Evolutionary conservation across 2,888 invertebrate genomes (phyloP), one percentile per base, ranked within the genome.

Genomic region (Euclidia mi): DNA sequence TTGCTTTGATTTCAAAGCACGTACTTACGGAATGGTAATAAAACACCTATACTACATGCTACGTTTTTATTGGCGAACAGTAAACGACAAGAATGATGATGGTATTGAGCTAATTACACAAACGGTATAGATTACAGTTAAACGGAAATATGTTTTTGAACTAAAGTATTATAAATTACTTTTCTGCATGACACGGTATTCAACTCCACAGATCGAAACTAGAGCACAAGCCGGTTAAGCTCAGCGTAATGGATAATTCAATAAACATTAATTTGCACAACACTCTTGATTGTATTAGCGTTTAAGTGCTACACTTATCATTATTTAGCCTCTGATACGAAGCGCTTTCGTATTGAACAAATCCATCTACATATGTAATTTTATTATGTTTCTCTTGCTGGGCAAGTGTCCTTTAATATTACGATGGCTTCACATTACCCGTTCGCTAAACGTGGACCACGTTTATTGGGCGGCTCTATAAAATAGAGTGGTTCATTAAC

Each of bases 351-450:
- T 78, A 81, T 84, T 80, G 56, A 56, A 75, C 65, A 78, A 76
- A 81, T 85, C 76, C 76, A 90, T 88, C 82, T 89, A 83, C 85
- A 88, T 89, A 84, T 80, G 80, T 84, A 87, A 88, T 89, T 89
- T 88, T 87, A 88, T 84, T 82, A 84, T 81, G 76, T 80, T 85
- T 83, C 81, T 66, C 85, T 79, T 74, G 82, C 81, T 56, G 60
- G 56, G 79, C 90, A 88, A 91, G 90, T 92, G 92, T 93, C 90
- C 89, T 92, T 92, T 92, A 81, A 77, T 78, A 80, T 81, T 80
- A 84, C 75, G 79, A 81, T 74, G 83, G 71, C 75, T 81, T 78
- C 82, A 73, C 81, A 81, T 77, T 79, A 77, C 77, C 76, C 73
- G 82, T 78, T 85, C 77, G n/a, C 80, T 72, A 83, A 88, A 81